Evolutionary conservation across 2,888 invertebrate species (phyloP).

Genomic region (Harpalus rufipes): DNA sequence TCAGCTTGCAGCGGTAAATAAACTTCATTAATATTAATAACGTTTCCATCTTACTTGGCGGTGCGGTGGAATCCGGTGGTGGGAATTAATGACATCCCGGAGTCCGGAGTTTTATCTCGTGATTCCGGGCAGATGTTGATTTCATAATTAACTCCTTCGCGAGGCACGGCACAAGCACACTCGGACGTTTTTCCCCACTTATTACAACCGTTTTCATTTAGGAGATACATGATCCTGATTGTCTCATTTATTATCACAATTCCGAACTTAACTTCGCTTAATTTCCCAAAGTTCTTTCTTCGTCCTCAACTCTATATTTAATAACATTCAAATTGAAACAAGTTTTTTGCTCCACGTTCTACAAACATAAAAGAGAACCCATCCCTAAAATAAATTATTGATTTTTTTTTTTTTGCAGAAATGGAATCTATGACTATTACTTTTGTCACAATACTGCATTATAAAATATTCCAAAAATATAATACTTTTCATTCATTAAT

Average conservation of each 20-base stretch:
- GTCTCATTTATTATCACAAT: background rate
- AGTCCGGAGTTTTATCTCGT: constrained; percentile 58
- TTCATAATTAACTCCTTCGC: constrained; percentile 60
- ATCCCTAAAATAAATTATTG: too few species aligned
- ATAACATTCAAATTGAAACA: too few species aligned
- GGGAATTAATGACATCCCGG: constrained; percentile 61
- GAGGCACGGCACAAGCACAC: constrained; percentile 10
- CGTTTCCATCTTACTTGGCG: constrained; percentile 41
- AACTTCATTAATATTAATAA: constrained; percentile 61
- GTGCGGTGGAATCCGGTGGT: constrained; percentile 19
- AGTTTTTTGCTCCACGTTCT: too few species aligned
- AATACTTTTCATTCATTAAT: too few species aligned
- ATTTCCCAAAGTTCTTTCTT: too few species aligned
- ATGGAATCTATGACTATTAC: too few species aligned
- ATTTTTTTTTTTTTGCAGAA: too few species aligned
- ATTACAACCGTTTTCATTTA: constrained; percentile 10
- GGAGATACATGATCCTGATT: background rate
- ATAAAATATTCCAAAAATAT: too few species aligned
- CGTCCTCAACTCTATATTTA: too few species aligned
- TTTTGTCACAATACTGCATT: too few species aligned
- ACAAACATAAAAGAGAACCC: too few species aligned
- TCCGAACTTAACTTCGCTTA: background rate
- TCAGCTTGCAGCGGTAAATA: constrained; percentile 36
- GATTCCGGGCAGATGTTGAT: constrained; percentile 64
- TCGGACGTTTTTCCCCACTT: constrained; percentile 34